Conservation (phyloP, 2,888 invertebrate species). For the Yponomeuta sedellus region DNA sequence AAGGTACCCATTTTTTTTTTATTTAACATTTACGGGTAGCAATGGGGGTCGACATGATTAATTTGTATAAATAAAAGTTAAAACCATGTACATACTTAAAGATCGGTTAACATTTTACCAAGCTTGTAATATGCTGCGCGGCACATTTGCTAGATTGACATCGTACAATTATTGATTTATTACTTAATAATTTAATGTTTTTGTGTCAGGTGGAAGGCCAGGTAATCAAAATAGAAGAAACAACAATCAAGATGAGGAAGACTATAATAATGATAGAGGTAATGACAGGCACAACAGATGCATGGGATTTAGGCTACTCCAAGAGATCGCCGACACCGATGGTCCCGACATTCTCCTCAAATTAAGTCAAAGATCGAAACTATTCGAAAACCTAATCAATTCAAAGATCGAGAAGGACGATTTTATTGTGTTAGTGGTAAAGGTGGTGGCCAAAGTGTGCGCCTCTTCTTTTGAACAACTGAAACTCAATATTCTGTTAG, state of each 20-base stretch:
- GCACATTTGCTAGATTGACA: too few species aligned
- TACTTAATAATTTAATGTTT: too few species aligned
- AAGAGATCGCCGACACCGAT: slow-evolving; percentile 44
- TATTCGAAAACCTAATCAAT: slow-evolving; percentile 45
- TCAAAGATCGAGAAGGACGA: slow-evolving; percentile 41
- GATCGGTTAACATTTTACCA: too few species aligned
- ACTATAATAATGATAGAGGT: background rate
- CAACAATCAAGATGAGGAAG: background rate
- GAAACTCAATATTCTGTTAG: slow-evolving; percentile 45
- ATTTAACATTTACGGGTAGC: too few species aligned
- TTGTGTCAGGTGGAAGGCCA: background rate
- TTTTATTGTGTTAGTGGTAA: slow-evolving; percentile 48
- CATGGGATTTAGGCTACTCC: slow-evolving; percentile 41
- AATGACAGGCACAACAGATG: slow-evolving; percentile 12
- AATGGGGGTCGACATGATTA: too few species aligned
- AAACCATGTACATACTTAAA: too few species aligned
- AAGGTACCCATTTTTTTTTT: too few species aligned
- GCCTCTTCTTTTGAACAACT: slow-evolving; percentile 46
- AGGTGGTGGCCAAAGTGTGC: slow-evolving; percentile 53
- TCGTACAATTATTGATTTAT: too few species aligned
- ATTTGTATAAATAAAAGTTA: too few species aligned
- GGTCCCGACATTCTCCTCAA: slow-evolving; percentile 44
- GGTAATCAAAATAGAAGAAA: background rate
- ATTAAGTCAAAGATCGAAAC: slow-evolving; percentile 40
- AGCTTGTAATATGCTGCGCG: too few species aligned